These are phyloP conservation scores for Calonectris borealis DNA, from an alignment of 2,113 vertebrate genomes.

Conservation along the genomic window DNA sequence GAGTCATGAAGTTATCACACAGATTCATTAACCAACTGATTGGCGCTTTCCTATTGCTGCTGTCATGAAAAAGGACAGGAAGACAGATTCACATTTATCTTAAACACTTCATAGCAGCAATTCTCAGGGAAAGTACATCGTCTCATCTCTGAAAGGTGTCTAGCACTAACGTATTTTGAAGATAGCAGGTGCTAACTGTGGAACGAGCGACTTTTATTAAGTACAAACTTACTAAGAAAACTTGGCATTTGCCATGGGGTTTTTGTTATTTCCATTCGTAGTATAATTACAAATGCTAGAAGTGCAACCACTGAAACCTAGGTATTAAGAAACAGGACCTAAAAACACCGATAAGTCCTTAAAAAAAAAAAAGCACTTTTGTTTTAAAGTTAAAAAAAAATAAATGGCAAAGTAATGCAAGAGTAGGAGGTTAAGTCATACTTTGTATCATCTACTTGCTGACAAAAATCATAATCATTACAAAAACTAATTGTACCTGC, in stretches of 20 bases:
- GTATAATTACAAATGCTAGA: not conserved
- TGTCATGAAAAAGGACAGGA: conserved; percentile 43
- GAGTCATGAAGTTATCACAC: conserved; percentile 56
- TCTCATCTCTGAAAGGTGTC: not conserved
- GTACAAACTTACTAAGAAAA: not conserved
- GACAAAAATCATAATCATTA: not conserved
- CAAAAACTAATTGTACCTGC: not conserved
- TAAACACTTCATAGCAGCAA: conserved; percentile 16
- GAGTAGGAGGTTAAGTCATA: not conserved
- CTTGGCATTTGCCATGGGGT: not conserved
- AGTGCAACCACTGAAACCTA: not conserved
- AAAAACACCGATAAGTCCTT: not conserved
- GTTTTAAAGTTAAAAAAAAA: not conserved
- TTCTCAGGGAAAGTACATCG: conserved; percentile 1
- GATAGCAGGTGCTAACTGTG: not conserved
- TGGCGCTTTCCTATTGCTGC: conserved; percentile 39
- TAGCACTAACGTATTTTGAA: not conserved
- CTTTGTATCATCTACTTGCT: not conserved
- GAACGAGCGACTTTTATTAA: not conserved
- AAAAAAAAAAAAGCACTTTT: fast-evolving
- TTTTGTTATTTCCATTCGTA: not conserved
- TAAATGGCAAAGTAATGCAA: not conserved
- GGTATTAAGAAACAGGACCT: not conserved
- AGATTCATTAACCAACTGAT: conserved; percentile 51
- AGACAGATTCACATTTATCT: conserved; percentile 63